These are phyloP conservation scores for Saturnia pavonia DNA, from an alignment of 2,888 invertebrate genomes.

Conservation along the genomic window DNA sequence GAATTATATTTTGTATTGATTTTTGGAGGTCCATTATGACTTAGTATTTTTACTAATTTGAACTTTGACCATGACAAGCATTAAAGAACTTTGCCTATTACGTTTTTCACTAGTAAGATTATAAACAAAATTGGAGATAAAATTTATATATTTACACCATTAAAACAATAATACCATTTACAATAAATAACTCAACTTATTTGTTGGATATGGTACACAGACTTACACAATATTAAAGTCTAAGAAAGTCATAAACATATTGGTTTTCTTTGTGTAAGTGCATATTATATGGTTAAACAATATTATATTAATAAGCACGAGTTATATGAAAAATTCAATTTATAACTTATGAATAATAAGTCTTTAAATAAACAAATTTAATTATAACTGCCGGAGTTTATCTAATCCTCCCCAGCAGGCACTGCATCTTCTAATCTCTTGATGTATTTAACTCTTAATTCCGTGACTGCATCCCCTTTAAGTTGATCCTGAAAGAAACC, in stretches of 20 bases:
- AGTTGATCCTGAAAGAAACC: conserved; percentile 89
- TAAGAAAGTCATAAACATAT: background rate
- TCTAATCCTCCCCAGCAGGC: conserved; percentile 98
- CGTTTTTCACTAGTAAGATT: background rate
- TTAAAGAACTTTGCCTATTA: background rate
- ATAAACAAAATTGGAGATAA: background rate
- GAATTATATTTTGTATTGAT: no score
- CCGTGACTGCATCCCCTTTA: conserved; percentile 96
- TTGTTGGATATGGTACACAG: background rate
- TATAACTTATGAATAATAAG: background rate
- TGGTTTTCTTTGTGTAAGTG: background rate
- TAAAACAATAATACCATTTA: background rate
- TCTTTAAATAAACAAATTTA: conserved; percentile 17
- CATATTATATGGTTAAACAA: background rate
- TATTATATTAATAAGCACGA: background rate
- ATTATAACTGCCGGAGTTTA: conserved; percentile 8
- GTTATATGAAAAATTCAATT: background rate
- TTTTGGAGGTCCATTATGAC: no score
- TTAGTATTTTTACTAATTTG: no score
- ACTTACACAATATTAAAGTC: background rate
- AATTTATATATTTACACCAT: background rate
- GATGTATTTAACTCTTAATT: conserved; percentile 96
- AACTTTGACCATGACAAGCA: no score
- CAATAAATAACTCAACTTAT: background rate
- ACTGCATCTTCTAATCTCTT: conserved; percentile 98